Evolutionary conservation across 2,797 vertebrate genomes (phyloP).

Genomic region (Triplophysa yarkandensis): DNA sequence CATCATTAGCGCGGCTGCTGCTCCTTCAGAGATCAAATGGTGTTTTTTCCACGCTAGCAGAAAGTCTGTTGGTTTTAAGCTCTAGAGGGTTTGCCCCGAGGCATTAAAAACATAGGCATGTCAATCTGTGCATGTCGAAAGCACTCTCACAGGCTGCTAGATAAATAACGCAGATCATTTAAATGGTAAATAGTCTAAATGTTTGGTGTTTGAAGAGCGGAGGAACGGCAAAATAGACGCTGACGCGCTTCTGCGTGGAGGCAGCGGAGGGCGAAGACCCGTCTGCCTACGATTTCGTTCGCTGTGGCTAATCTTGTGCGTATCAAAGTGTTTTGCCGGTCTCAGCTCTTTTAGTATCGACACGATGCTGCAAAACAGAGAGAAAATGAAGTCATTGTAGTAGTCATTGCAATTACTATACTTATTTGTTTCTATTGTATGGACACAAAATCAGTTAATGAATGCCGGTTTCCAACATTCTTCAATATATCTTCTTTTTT

Average conservation of each 20-base stretch:
- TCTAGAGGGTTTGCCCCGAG: constrained; percentile 60
- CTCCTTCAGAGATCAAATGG: constrained; percentile 62
- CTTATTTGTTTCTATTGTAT: too few relatives aligned
- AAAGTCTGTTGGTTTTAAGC: constrained; percentile 62
- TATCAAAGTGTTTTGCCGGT: constrained; percentile 16
- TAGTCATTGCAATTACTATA: too few relatives aligned
- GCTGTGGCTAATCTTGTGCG: constrained; percentile 43
- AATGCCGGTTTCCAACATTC: too few relatives aligned
- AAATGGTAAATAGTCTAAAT: constrained; percentile 65
- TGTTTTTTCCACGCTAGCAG: constrained; percentile 57
- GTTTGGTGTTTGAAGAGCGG: constrained; percentile 59
- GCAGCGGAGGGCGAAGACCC: constrained; percentile 45
- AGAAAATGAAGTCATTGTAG: too few relatives aligned
- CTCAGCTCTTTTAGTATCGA: constrained; percentile 40
- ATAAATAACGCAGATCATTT: constrained; percentile 59
- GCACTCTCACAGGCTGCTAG: constrained; percentile 54
- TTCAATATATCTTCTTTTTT: too few relatives aligned
- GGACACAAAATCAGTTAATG: too few relatives aligned
- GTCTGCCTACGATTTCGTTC: constrained; percentile 29
- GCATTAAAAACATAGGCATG: constrained; percentile 60
- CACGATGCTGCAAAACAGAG: neutral
- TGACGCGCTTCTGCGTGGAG: constrained; percentile 39
- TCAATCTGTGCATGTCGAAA: constrained; percentile 61
- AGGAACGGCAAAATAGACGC: constrained; percentile 45
- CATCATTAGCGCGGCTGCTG: constrained; percentile 61